phyloP scores from a whole-genome alignment of 2,797 vertebrate species.

The Danio jaintianensis region DNA sequence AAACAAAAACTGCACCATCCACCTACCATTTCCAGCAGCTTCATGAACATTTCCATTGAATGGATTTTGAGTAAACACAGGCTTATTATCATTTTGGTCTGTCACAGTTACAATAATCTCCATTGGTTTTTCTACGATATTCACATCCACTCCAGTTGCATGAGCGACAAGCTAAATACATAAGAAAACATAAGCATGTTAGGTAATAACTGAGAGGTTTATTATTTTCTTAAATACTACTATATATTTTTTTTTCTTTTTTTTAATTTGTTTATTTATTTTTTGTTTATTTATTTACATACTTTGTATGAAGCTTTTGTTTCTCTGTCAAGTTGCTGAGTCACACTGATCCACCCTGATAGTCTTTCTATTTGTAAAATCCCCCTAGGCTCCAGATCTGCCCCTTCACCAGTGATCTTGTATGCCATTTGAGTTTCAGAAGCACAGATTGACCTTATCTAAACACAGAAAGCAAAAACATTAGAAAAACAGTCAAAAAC shows the following conservation, averaged over 20 bases:
- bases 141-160: slow-evolving; percentile 49
- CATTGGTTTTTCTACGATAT: accelerated
- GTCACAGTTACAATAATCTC: no score
- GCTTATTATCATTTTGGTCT: no score
- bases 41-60: no score
- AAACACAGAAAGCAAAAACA: neutral
- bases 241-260: neutral
- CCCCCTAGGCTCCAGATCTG: slow-evolving; percentile 32
- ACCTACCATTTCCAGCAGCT: no score
- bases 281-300: no score
- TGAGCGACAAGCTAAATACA: slow-evolving; percentile 79
- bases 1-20: no score
- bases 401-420: slow-evolving; percentile 56
- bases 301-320: slow-evolving; percentile 21
- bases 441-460: slow-evolving; percentile 44
- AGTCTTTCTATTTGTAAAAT: slow-evolving; percentile 41
- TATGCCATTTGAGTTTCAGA: slow-evolving; percentile 31
- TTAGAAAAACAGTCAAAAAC: neutral
- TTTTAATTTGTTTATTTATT: no score
- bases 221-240: neutral
- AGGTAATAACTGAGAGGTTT: slow-evolving; percentile 48
- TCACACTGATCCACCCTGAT: slow-evolving; percentile 23
- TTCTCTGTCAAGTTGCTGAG: slow-evolving; percentile 52
- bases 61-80: no score
- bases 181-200: accelerated